Evolutionary conservation across 2,888 invertebrate species (phyloP).

Genomic region (Noctua fimbriata): DNA sequence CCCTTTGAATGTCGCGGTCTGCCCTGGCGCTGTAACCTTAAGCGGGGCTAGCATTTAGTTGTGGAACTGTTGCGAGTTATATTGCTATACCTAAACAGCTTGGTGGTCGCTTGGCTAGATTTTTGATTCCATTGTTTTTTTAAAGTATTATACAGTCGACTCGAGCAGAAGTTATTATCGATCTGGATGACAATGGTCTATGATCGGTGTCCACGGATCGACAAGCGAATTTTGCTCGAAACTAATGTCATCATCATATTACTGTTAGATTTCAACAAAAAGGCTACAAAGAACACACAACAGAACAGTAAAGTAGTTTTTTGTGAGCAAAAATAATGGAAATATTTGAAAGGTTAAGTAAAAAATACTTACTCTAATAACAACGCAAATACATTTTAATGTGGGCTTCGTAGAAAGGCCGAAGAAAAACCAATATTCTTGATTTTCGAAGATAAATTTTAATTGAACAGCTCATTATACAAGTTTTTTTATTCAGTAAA

Average conservation of each 20-base stretch:
- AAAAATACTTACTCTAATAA: background rate
- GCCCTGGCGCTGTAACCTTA: too few relatives aligned
- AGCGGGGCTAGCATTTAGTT: constrained; percentile 1
- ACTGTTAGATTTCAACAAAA: background rate
- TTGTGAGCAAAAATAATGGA: background rate
- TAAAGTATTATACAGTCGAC: background rate
- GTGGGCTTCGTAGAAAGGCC: background rate
- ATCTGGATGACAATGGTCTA: background rate
- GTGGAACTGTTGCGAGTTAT: background rate
- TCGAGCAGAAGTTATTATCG: background rate
- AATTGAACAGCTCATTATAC: background rate
- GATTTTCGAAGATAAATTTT: background rate
- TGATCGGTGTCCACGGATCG: background rate
- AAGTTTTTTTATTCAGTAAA: background rate
- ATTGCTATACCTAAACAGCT: background rate
- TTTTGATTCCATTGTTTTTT: background rate
- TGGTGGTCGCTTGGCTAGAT: too few relatives aligned
- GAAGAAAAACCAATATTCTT: too few relatives aligned
- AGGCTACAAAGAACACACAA: background rate
- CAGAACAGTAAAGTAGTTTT: background rate
- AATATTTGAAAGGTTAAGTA: background rate
- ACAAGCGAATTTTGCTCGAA: background rate
- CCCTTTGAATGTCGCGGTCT: too few relatives aligned
- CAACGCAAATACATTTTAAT: background rate
- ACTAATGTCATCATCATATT: background rate